Evolutionary conservation across 2,797 vertebrate species (phyloP), one percentile per base, ranked within the genome.

Genomic region (Sphaeramia orbicularis): DNA sequence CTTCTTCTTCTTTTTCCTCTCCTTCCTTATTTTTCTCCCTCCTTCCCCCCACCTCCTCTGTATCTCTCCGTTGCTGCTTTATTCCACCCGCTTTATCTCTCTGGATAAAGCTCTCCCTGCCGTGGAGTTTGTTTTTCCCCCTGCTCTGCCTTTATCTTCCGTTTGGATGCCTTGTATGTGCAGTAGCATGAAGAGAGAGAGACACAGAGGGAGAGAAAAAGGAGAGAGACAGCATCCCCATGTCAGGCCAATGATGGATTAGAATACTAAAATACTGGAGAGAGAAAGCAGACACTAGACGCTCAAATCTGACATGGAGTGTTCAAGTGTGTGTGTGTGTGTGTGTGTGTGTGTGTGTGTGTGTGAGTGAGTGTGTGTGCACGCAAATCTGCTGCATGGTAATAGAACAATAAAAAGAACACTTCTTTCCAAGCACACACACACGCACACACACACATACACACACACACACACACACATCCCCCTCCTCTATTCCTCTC

Each of bases 211-310:
- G 43, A 53, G 83, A 69, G 41, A 75, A 56, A 55, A 51, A 2
- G 42, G 41, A 73, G 63, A 71, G 49, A 60, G 43, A 74, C 37
- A 69, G 36, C 62, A n/a, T 91, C 82, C 78, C 72, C 68, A 78
- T 89, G 88, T 92, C 91, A 90, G 86, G 72, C 87, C 86, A 88
- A 77, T 85, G 84, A 90, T 87, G 81, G 86, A 91, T 91, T 89
- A 87, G 81, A 87, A 90, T 87, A 87, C 83, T 81, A 76, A 91
- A 89, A 88, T 85, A 82, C 76, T 78, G 41, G 62, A 69, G 72
- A 85, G 71, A 70, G 80, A 84, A 71, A 84, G 65, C 76, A 88
- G 74, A 80, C 71, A 76, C 81, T 78, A 59, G 54, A 79, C 43
- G 27, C 69, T 71, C 66, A 75, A 81, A 84, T 87, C 69, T 84